Evolutionary conservation across 2,888 invertebrate species (phyloP).

Genomic region (Ochropleura leucogaster): DNA sequence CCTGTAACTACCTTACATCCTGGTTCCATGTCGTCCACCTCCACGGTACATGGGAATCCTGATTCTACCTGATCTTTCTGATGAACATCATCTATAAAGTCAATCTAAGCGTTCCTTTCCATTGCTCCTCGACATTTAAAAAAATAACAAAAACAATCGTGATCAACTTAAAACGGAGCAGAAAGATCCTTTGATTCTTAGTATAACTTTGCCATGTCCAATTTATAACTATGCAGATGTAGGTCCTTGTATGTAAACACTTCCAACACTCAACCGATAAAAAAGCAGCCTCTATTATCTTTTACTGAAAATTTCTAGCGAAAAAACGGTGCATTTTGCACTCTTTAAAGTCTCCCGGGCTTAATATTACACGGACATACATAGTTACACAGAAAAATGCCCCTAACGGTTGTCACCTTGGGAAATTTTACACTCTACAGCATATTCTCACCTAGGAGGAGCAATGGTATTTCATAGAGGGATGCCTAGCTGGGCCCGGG

Average conservation of each 20-base stretch:
- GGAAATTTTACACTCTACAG: slow-evolving; percentile 83
- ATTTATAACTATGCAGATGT: not conserved
- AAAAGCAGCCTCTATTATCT: slow-evolving; percentile 57
- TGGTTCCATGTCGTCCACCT: not conserved
- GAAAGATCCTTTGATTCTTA: not conserved
- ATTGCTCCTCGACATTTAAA: not conserved
- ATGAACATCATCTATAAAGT: not conserved
- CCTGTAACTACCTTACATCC: not conserved
- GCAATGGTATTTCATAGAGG: slow-evolving; percentile 82
- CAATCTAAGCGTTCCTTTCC: not conserved
- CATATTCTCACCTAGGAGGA: slow-evolving; percentile 81
- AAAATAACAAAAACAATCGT: not conserved
- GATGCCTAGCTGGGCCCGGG: slow-evolving; percentile 68
- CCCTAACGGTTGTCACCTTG: slow-evolving; percentile 78
- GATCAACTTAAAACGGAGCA: not conserved
- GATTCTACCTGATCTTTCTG: not conserved
- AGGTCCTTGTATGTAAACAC: slow-evolving; percentile 14
- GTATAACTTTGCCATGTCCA: not conserved
- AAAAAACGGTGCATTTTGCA: slow-evolving; percentile 64
- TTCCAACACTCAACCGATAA: slow-evolving; percentile 49
- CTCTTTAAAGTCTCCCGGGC: slow-evolving; percentile 68
- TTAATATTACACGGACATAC: slow-evolving; percentile 73
- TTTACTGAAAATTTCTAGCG: slow-evolving; percentile 54
- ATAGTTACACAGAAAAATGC: slow-evolving; percentile 80
- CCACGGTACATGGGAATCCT: too few species aligned